Evolutionary conservation across 2,797 vertebrate genomes (phyloP), one percentile per base, ranked within the genome.

Genomic region (Protonibea diacanthus): DNA sequence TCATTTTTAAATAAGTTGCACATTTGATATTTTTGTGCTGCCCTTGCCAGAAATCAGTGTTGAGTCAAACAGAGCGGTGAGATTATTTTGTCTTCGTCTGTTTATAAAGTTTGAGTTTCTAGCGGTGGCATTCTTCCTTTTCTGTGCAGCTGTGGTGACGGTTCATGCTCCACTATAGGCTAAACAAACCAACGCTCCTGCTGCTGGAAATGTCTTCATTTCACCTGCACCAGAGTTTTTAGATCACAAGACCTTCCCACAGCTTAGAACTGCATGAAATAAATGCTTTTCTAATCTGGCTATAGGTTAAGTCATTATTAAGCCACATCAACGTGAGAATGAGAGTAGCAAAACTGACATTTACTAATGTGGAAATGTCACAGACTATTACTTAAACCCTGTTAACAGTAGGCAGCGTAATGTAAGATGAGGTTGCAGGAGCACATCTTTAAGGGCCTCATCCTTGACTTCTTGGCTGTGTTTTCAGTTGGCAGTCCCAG

Each of bases 401-500:
- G 76, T 48, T 78, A 77, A 80, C 66, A 67, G 79, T 20, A 76
- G 76, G 68, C 76, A 75, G 79, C 3, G 14, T 62, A 61, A 76
- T 86, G 66, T 73, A 57, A 68, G 87, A 53, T 60, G 67, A 77
- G 76, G 77, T 83, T 80, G 44, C 66, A 55, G 86, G 63, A 89
- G 84, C 78, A 63, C 69, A 66, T 87, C 81, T 91, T 78, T 75
- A 73, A 81, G 84, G 81, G 78, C 79, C 82, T 90, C 84, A 86
- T 91, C 83, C 86, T 82, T 86, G 86, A 89, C 88, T 87, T 76
- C 76, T 86, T 64, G 63, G 72, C 87, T 86, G 76, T 81, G 82
- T 88, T 88, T 84, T 88, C 75, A 48, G 73, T 87, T 84, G 82
- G 83, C 92, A 92, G 84, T 82, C 75, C 78, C 81, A 74, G 84